A percentile compares a stretch with the other conserved stretches of the same genome.
phyloP scores from a whole-genome alignment of 1,140 invertebrate species.

The Oncopeltus fasciatus region DNA sequence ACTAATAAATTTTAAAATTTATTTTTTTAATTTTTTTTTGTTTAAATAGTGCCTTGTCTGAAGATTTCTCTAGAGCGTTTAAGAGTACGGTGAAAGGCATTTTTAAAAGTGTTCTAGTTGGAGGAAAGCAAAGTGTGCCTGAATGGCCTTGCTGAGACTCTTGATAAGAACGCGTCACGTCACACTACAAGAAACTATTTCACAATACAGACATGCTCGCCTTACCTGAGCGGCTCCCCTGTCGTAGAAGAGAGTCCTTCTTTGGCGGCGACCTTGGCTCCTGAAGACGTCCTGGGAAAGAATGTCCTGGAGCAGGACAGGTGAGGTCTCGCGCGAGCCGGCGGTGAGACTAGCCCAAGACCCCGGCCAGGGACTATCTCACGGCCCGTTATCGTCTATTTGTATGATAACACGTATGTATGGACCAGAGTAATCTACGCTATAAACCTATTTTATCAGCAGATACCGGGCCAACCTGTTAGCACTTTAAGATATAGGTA shows the following conservation, averaged over 20 bases:
- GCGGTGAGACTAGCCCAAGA: not conserved
- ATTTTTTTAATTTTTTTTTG: too few species aligned
- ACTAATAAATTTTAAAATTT: too few species aligned
- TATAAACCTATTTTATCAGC: constrained; percentile 12
- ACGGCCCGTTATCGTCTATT: constrained; percentile 11
- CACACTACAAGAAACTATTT: not conserved
- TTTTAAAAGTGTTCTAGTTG: too few species aligned
- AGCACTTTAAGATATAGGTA: not conserved
- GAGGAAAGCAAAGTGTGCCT: too few species aligned
- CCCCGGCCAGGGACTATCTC: not conserved
- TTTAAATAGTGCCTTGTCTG: too few species aligned
- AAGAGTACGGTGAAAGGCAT: too few species aligned
- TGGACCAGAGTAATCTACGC: constrained; percentile 15
- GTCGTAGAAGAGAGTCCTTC: not conserved
- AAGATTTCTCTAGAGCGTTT: too few species aligned
- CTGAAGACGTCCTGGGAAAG: too few species aligned
- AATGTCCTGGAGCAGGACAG: too few species aligned
- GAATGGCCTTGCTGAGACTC: not conserved
- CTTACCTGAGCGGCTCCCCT: not conserved
- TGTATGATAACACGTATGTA: constrained; percentile 17
- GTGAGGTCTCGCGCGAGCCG: too few species aligned
- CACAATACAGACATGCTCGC: not conserved
- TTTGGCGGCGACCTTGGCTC: too few species aligned
- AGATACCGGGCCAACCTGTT: not conserved
- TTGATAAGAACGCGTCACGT: not conserved